Evolutionary conservation across 2,888 invertebrate genomes (phyloP), one percentile per base, ranked within the genome.

Genomic region (Theretra japonica): DNA sequence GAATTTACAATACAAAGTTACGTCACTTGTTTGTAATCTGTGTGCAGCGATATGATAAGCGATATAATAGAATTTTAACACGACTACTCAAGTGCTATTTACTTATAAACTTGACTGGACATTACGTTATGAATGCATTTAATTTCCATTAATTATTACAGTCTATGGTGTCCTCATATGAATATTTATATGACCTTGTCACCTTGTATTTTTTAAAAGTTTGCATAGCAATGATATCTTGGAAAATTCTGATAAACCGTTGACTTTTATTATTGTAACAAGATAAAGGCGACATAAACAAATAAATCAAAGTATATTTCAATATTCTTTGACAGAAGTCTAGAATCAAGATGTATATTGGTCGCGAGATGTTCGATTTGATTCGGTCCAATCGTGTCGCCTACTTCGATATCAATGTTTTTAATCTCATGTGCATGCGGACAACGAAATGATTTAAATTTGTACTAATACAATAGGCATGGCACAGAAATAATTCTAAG

Each of bases 21-120:
- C 65, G 23, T 48, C 48, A 65, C 41, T 65, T 58, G 58, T 41
- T 65, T 48, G 30, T 62, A 33, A 62, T 62, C 30, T 62, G n/a
- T 62, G 33, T 21, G 30, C 33, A 33, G 8, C 5, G 59, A 60
- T 62, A 62, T 62, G 62, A 33, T 33, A 62, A 62, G 28, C n/a
- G 17, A 30, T 30, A 60, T 15, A 60, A 19, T 60, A 19, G 30
- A 60, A 30, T 19, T 30, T 28, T 30, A 60, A 60, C 7, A 60
- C n/a, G 2, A 6, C 19, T 30, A 60, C 5, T 53, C 19, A 53
- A 53, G 53, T 53, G n/a, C 7, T 7, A 60, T 60, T 58, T 17
- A 17, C 25, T 15, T 58, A 4, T 23, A 7, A 56, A 25, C 25
- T 58, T 23, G 15, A 53, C 15, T 23, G 15, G 58, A 17, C 15